Percentiles rank a stretch among this genome's conserved stretches.
Evolutionary conservation across 1,140 invertebrate genomes (phyloP).

Genomic region (Mactra quadrangularis): DNA sequence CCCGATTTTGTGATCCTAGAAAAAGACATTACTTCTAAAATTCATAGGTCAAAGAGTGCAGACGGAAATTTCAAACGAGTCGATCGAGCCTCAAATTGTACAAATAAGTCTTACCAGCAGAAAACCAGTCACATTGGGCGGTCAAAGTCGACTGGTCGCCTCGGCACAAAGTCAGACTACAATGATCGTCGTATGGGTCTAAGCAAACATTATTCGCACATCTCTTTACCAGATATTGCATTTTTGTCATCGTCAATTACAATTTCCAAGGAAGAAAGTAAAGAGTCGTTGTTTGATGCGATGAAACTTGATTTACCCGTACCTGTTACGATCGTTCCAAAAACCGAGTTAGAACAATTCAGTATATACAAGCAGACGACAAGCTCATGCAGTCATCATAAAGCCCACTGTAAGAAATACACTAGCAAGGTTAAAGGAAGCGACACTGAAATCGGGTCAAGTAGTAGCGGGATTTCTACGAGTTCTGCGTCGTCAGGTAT

Average conservation of each 20-base stretch:
- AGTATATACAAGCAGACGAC: constrained; percentile 55
- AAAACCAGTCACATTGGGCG: constrained; percentile 28
- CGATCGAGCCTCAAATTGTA: constrained; percentile 3
- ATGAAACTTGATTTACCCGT: constrained; percentile 58
- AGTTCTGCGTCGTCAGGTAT: constrained; percentile 77
- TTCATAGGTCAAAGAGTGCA: constrained; percentile 72
- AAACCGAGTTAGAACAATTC: constrained; percentile 56
- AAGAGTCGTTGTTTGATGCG: constrained; percentile 57
- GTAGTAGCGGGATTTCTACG: constrained; percentile 72
- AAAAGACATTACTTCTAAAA: constrained; percentile 15
- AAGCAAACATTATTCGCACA: constrained; percentile 68
- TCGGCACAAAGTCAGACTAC: constrained; percentile 23
- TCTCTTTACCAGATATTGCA: constrained; percentile 77
- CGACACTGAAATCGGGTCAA: constrained; percentile 66
- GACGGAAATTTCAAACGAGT: constrained; percentile 24
- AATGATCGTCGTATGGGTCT: constrained; percentile 33
- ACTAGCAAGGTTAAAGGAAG: constrained; percentile 20
- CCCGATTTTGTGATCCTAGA: neutral
- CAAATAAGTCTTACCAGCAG: constrained; percentile 19
- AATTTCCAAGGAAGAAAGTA: constrained; percentile 47
- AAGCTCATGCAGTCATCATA: constrained; percentile 33
- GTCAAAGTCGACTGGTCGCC: constrained; percentile 45
- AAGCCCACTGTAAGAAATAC: neutral
- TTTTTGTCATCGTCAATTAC: constrained; percentile 67
- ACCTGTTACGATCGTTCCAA: constrained; percentile 45